Evolutionary conservation across 2,113 vertebrate species (phyloP).

Genomic region (Arothron firmamentum): DNA sequence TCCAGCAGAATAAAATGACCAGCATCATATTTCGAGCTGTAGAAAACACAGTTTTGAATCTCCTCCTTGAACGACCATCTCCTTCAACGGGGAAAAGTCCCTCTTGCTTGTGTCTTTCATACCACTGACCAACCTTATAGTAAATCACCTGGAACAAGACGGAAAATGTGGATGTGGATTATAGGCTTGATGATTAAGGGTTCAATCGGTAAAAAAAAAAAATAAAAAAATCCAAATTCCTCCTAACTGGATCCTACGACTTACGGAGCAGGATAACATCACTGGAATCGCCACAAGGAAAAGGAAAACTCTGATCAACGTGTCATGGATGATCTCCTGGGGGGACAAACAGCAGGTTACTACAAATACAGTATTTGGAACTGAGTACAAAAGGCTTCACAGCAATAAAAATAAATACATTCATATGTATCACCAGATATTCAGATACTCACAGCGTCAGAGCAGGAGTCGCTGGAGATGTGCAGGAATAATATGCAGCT

Average conservation of each 20-base stretch:
- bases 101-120: conserved; percentile 35
- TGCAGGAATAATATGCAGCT: conserved; percentile 75
- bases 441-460: conserved; percentile 50
- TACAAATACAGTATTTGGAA: neutral
- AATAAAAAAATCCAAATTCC: neutral
- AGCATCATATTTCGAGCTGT: conserved; percentile 70
- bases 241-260: conserved; percentile 20
- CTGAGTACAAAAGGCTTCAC: too few relatives aligned
- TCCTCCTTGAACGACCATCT: conserved; percentile 48
- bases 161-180: neutral
- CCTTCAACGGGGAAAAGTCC: conserved; percentile 55
- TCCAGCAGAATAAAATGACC: conserved; percentile 79
- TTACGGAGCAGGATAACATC: conserved; percentile 71
- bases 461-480: conserved; percentile 46
- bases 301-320: conserved; percentile 50
- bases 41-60: conserved; percentile 38
- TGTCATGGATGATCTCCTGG: conserved; percentile 47
- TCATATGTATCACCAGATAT: neutral
- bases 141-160: conserved; percentile 71
- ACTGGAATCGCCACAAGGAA: conserved; percentile 63
- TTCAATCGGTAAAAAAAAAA: neutral
- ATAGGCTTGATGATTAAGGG: neutral
- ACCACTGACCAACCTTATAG: conserved; percentile 66
- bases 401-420: neutral
- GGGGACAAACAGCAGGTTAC: conserved; percentile 2